Base-by-base conservation (phyloP, 1,140 invertebrate species). In the Sinonovacula constricta region DNA sequence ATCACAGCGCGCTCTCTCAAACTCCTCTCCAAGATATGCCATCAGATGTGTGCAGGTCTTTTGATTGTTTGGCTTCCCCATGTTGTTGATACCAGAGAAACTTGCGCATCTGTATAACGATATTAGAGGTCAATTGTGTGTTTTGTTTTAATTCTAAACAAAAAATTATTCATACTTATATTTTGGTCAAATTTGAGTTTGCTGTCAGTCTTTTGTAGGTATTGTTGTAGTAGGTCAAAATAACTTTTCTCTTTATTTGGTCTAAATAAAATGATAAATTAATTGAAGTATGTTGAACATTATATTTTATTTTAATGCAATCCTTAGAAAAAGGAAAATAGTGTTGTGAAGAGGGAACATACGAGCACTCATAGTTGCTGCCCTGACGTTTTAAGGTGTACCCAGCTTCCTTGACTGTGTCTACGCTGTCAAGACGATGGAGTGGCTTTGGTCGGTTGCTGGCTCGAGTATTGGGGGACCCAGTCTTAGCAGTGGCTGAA, bases 31-130 rank as follows among this genome's bases (percentile, higher is more conserved):
- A 14, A 88, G 79, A 63, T 88, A 85, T 39, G 86, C 82, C 65
- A 84, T 83, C 14, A 89, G 74, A 69, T 89, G 88, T 76, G 84
- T 87, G 62, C 88, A 89, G 36, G 88, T 87, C n/a, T 87, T 83
- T 60, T 86, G 80, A 26, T 88, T 85, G 36, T 80, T 69, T 12
- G 83, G 63, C n/a, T 71, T 78, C 12, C 75, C 82, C 66, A 85
- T 83, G 39, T 56, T 76, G 31, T 86, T 81, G 79, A 84, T 86
- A 14, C 83, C 85, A 69, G 78, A 81, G 68, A 86, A 89, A 28
- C 86, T 88, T 71, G 51, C 78, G 82, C 28, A 53, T 33, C 34
- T 57, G 69, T 59, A 15, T 26, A 26, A 34, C 10, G 14, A 18
- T 28, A 28, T 22, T 31, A 22, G n/a, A n/a, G n/a, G n/a, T n/a